Percentiles rank a stretch among this genome's conserved stretches.
These are phyloP conservation scores for Calonectris borealis DNA, from an alignment of 2,113 vertebrate genomes.

Conservation along the genomic window DNA sequence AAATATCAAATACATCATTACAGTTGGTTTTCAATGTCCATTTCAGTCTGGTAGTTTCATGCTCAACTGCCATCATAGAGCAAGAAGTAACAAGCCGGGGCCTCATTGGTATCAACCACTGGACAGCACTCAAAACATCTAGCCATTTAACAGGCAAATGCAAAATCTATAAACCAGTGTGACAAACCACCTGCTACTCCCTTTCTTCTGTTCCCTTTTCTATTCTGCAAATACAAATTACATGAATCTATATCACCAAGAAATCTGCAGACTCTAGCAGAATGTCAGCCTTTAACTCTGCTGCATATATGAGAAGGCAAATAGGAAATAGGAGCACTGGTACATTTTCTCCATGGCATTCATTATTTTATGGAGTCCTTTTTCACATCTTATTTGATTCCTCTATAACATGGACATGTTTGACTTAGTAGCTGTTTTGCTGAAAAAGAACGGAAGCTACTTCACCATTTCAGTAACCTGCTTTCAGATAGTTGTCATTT, in stretches of 20 bases:
- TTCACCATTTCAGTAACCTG: neutral
- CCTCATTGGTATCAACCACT: neutral
- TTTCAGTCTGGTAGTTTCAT: neutral
- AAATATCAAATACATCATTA: neutral
- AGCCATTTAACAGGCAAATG: neutral
- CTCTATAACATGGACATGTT: neutral
- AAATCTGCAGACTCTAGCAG: neutral
- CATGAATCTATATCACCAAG: neutral
- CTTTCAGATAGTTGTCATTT: neutral
- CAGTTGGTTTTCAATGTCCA: neutral
- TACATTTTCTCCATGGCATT: neutral
- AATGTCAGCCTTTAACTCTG: neutral
- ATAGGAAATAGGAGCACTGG: neutral
- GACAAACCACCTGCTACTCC: neutral
- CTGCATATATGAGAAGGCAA: neutral
- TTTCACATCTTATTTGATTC: neutral
- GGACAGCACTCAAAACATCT: neutral
- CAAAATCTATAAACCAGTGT: neutral
- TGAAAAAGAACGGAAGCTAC: neutral
- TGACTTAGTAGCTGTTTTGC: neutral
- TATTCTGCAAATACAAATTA: neutral
- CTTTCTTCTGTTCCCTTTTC: neutral
- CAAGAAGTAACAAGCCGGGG: neutral
- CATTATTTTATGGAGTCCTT: neutral
- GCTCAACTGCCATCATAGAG: neutral